These are phyloP conservation scores for Lepidocyrtinus sp. DNA, from an alignment of 2,888 invertebrate genomes.

Conservation along the genomic window DNA sequence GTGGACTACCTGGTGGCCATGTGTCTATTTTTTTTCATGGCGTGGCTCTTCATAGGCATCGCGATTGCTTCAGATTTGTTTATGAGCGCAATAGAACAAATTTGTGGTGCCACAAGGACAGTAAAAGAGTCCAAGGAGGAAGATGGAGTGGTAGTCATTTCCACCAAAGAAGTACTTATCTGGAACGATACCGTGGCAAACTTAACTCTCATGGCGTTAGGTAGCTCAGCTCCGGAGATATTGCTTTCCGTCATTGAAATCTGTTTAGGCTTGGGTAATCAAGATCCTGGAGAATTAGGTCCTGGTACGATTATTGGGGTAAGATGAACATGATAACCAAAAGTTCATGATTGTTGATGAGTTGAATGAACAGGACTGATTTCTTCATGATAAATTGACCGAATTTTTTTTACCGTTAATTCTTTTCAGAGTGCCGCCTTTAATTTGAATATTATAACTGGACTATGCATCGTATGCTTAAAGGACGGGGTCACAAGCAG, in stretches of 20 bases:
- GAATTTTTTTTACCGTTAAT: neutral
- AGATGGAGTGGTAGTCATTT: slow-evolving; percentile 69
- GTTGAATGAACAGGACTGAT: too few relatives aligned
- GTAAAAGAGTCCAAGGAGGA: too few relatives aligned
- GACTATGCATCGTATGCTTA: slow-evolving; percentile 74
- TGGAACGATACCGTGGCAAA: slow-evolving; percentile 77
- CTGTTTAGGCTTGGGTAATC: slow-evolving; percentile 69
- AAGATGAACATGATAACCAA: too few relatives aligned
- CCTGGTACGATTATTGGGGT: slow-evolving; percentile 71
- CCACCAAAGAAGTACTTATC: slow-evolving; percentile 73
- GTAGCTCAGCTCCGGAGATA: slow-evolving; percentile 76
- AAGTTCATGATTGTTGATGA: too few relatives aligned
- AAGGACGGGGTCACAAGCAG: slow-evolving; percentile 71
- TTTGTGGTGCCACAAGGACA: slow-evolving; percentile 74
- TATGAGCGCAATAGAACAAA: slow-evolving; percentile 76
- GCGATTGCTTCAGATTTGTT: slow-evolving; percentile 76
- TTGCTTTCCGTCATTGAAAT: slow-evolving; percentile 75
- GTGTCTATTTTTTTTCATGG: slow-evolving; percentile 5
- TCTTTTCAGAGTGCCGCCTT: slow-evolving; percentile 74
- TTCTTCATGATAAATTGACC: too few relatives aligned
- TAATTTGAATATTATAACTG: slow-evolving; percentile 75
- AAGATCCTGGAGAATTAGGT: slow-evolving; percentile 22
- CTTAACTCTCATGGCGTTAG: slow-evolving; percentile 76
- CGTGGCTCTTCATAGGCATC: slow-evolving; percentile 76
- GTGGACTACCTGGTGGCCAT: neutral